A percentile compares a stretch with the other conserved stretches of the same genome.
Evolutionary conservation across 2,888 invertebrate species (phyloP).

Genomic region (Ophion ellenae): DNA sequence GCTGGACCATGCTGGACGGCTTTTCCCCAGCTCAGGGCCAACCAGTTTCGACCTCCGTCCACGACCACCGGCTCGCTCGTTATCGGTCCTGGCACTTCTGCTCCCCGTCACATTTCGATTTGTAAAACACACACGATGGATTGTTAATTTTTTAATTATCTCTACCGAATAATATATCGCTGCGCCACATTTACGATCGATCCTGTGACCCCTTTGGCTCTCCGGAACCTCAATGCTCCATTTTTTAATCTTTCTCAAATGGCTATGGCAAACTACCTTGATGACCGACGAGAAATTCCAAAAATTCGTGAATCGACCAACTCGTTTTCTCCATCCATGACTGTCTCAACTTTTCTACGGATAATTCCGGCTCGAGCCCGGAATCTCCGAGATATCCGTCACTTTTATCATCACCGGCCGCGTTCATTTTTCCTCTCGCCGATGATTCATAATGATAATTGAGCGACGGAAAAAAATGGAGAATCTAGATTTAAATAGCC

Average conservation of each 20-base stretch:
- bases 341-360: constrained; percentile 77
- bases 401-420: constrained; percentile 32
- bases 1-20: constrained; percentile 88
- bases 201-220: neutral
- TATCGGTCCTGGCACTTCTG: constrained; percentile 93
- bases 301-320: constrained; percentile 83
- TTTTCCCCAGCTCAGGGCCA: constrained; percentile 93
- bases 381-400: constrained; percentile 1
- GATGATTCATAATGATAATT: constrained; percentile 24
- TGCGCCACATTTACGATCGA: too few relatives aligned
- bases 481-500: neutral
- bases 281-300: constrained; percentile 84
- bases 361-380: constrained; percentile 28
- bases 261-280: constrained; percentile 82
- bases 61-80: constrained; percentile 90
- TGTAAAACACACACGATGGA: neutral
- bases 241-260: neutral
- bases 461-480: neutral
- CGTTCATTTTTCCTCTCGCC: constrained; percentile 54
- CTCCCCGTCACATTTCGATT: neutral
- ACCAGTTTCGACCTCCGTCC: constrained; percentile 94
- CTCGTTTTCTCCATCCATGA: constrained; percentile 79
- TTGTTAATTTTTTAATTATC: neutral
- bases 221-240: neutral
- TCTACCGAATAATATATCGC: too few relatives aligned